Evolutionary conservation across 2,888 invertebrate species (phyloP).

Genomic region (Epistrophella euchroma): DNA sequence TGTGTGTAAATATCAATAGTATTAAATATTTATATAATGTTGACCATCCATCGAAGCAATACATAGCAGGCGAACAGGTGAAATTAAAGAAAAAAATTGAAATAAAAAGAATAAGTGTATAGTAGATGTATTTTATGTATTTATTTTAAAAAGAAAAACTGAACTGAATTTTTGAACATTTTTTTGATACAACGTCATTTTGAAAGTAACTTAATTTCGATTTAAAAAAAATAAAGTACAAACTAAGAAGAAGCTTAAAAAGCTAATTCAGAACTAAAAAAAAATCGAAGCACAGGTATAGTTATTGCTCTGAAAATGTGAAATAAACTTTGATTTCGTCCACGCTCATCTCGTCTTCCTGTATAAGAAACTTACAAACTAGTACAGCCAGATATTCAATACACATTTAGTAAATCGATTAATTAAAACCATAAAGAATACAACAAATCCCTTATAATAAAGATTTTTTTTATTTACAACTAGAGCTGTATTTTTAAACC

Average conservation of each 20-base stretch:
- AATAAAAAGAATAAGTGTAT: conserved; percentile 78
- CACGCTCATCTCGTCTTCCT: conserved; percentile 25
- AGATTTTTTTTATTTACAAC: neutral
- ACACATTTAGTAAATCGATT: conserved; percentile 34
- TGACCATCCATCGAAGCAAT: conserved; percentile 83
- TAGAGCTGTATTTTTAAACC: conserved; percentile 11
- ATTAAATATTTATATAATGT: conserved; percentile 72
- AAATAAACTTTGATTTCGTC: neutral
- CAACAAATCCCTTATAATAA: conserved; percentile 67
- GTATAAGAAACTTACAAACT: conserved; percentile 56
- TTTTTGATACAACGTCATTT: neutral
- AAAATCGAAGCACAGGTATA: conserved; percentile 43
- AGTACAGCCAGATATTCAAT: neutral
- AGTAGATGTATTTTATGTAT: conserved; percentile 19
- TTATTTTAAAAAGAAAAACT: conserved; percentile 1
- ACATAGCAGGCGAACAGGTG: conserved; percentile 83
- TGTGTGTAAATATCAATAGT: conserved; percentile 51
- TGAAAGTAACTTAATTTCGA: conserved; percentile 6
- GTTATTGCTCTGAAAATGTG: conserved; percentile 31
- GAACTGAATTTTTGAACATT: neutral
- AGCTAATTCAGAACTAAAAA: conserved; percentile 64
- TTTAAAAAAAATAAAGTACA: conserved; percentile 35
- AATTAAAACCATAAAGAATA: conserved; percentile 72
- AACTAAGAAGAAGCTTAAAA: conserved; percentile 66
- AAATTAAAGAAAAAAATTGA: conserved; percentile 81